phyloP scores from a whole-genome alignment of 2,113 vertebrate genomes.

The Collichthys lucidus region DNA sequence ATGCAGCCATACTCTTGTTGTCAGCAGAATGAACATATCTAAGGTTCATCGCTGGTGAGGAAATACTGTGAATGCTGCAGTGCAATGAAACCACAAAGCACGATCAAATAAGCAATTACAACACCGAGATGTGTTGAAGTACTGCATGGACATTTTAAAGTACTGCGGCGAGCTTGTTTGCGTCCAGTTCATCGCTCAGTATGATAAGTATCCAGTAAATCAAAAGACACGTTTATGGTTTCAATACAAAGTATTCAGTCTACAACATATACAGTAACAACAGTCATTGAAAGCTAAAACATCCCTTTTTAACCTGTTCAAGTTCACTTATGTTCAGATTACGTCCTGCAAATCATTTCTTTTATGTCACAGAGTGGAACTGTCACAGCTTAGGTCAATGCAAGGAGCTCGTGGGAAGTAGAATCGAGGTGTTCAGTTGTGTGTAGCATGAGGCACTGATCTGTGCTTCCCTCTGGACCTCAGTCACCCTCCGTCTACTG shows the following conservation, averaged over 20 bases:
- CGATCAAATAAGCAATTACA: constrained; percentile 28
- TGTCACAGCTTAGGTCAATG: constrained; percentile 18
- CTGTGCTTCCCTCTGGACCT: constrained; percentile 32
- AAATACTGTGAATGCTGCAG: constrained; percentile 8
- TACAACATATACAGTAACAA: constrained; percentile 42
- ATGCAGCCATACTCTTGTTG: constrained; percentile 20
- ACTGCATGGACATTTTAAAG: constrained; percentile 21
- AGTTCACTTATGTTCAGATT: neutral
- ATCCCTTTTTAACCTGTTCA: constrained; percentile 24
- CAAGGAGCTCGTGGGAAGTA: constrained; percentile 28
- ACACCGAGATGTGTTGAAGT: constrained; percentile 33
- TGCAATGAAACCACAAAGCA: constrained; percentile 32
- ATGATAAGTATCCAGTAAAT: constrained; percentile 63
- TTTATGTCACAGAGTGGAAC: neutral
- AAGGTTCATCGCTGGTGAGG: constrained; percentile 23
- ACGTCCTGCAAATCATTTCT: constrained; percentile 12
- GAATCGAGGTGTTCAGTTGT: constrained; percentile 65
- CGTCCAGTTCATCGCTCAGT: constrained; percentile 7
- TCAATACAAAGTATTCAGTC: constrained; percentile 57
- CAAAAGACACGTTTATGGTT: constrained; percentile 78
- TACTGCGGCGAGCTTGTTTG: neutral
- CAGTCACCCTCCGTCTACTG: constrained; percentile 60
- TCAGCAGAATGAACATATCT: constrained; percentile 23
- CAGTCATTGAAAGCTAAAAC: constrained; percentile 48
- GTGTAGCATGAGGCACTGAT: constrained; percentile 61